These are phyloP conservation scores for Cephonodes hylas DNA, from an alignment of 2,888 invertebrate genomes.

Conservation along the genomic window DNA sequence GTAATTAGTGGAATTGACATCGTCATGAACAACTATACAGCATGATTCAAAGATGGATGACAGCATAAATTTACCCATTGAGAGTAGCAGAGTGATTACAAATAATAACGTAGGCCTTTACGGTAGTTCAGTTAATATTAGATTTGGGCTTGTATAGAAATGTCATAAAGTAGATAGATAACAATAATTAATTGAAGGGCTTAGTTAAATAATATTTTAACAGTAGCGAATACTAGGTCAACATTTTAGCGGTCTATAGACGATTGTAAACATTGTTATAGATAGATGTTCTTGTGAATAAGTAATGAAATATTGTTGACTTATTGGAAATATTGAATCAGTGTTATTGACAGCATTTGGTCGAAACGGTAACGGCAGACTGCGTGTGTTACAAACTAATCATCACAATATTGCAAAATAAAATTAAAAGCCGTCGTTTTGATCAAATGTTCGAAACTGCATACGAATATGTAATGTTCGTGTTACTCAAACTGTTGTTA, in stretches of 20 bases:
- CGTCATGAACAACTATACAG: background rate
- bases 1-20: background rate
- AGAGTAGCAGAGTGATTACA: background rate
- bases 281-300: constrained; percentile 53
- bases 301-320: constrained; percentile 56
- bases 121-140: background rate
- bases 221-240: constrained; percentile 31
- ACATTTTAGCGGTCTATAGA: constrained; percentile 49
- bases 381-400: background rate
- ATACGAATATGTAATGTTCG: constrained; percentile 6
- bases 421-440: background rate
- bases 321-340: constrained; percentile 15
- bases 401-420: background rate
- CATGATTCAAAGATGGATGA: background rate
- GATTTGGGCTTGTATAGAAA: background rate
- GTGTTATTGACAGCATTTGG: background rate
- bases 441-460: background rate
- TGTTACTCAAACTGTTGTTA: constrained; percentile 7
- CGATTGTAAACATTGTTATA: constrained; percentile 58
- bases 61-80: background rate
- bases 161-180: background rate
- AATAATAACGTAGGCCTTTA: background rate
- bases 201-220: constrained; percentile 32
- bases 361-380: background rate
- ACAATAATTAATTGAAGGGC: constrained; percentile 7